A percentile compares a stretch with the other conserved stretches of the same genome.
Conservation (phyloP, 2,113 vertebrate species). For the Microtus montanus region DNA sequence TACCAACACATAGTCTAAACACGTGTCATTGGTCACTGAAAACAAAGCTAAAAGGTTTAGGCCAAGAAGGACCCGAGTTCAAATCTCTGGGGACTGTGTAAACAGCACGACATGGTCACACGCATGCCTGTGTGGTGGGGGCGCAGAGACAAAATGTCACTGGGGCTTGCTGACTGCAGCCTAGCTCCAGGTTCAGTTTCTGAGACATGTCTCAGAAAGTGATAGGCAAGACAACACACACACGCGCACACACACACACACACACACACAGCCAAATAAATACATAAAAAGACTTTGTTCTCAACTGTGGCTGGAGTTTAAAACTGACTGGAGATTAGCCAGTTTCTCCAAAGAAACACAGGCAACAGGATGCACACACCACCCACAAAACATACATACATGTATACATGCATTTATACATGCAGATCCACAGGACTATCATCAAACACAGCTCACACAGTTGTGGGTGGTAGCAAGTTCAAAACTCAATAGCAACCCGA, state of each 20-base stretch:
- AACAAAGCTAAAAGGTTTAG: neutral
- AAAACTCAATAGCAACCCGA: no score
- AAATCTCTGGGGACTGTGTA: neutral
- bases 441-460: neutral
- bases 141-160: neutral
- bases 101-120: neutral
- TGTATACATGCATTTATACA: fast-evolving
- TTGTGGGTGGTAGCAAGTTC: neutral
- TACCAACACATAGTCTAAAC: neutral
- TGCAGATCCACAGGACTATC: no score
- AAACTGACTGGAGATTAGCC: no score
- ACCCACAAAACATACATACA: neutral
- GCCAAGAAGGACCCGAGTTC: neutral
- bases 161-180: neutral
- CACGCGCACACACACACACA: neutral
- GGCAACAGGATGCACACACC: neutral
- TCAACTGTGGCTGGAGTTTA: neutral
- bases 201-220: neutral
- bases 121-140: neutral
- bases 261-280: neutral
- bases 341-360: neutral
- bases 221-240: neutral
- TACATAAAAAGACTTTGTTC: neutral
- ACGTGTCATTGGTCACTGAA: neutral
- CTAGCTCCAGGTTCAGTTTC: neutral